Base-by-base conservation (phyloP, 2,797 vertebrate species). In the Eulemur coronatus region DNA sequence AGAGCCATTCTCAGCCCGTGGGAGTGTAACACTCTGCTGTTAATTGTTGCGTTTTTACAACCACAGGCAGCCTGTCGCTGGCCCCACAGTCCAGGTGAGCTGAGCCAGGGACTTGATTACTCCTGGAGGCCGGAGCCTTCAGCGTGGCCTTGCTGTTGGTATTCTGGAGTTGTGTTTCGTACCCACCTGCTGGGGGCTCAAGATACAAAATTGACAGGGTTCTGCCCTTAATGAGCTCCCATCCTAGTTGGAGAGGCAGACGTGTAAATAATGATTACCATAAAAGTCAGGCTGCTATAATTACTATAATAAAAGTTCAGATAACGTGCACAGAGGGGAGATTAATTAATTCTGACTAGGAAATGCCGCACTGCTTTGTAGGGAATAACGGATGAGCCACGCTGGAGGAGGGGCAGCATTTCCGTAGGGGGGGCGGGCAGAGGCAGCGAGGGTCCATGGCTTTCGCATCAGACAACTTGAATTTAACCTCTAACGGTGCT, bases 301-400 rank as follows among this genome's bases (percentile, higher is more conserved):
- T 97, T 85, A 89, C 91, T 89, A 30, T 70, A 84, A 88, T 95
- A 92, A 91, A 96, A 96, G 93, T 96, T 97, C 95, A 97, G 78
- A 93, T 63, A 95, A 94, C 92, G 79, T 50, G 35, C 79, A 91
- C 11, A 3, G 94, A 72, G 46, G 78, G 61, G 89, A 93, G 86
- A 91, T 96, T 84, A 96, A 96, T 97, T 95, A 95, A 96, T 95
- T 75, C 94, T 76, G 41, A 78, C 84, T 67, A 15, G 90, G 95
- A 94, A 84, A 88, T 86, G 63, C 2, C 0, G 85, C 89, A 91
- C 63, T 70, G 57, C 85, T 92, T 96, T 41, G 91, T 26, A 89
- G 76, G 89, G 43, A 95, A 52, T 81, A 73, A 43, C 13, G 3
- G 84, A 82, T 67, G 69, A 79, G 63, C 38, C 38, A 38, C 57